Conservation (phyloP, 1,140 invertebrate species). For the Colletes gigas region DNA sequence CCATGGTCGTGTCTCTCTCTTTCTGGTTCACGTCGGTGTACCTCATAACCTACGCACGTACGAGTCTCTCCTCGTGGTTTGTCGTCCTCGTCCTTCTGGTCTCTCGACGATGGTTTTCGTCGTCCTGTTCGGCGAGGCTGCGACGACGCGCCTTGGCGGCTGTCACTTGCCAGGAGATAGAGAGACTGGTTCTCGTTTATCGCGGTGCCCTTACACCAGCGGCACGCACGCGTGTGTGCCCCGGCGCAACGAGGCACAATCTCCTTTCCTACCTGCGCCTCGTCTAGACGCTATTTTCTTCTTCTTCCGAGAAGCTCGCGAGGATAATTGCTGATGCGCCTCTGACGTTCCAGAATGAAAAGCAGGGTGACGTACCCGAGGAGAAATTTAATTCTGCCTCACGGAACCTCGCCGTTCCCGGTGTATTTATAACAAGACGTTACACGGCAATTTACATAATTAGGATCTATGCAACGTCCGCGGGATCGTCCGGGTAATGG, state of each 20-base stretch:
- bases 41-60: constrained; percentile 55
- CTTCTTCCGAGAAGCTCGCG: constrained; percentile 28
- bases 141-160: constrained; percentile 17
- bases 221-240: background rate
- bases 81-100: background rate
- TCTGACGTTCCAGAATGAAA: constrained; percentile 38
- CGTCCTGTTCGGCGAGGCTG: constrained; percentile 7
- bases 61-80: constrained; percentile 3
- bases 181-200: constrained; percentile 58
- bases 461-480: constrained; percentile 23
- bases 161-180: constrained; percentile 51
- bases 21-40: constrained; percentile 6
- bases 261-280: background rate
- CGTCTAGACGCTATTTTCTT: constrained; percentile 38
- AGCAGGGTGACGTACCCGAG: constrained; percentile 33
- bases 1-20: constrained; percentile 30
- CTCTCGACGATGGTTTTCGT: constrained; percentile 2
- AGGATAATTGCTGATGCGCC: constrained; percentile 38
- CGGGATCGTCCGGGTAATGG: constrained; percentile 3
- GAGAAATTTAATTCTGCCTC: constrained; percentile 32
- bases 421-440: constrained; percentile 44
- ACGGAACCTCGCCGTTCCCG: background rate
- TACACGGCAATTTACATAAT: constrained; percentile 43
- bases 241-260: constrained; percentile 8
- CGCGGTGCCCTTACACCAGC: constrained; percentile 18